phyloP scores from a whole-genome alignment of 2,888 invertebrate species.

The Orthosia gracilis region DNA sequence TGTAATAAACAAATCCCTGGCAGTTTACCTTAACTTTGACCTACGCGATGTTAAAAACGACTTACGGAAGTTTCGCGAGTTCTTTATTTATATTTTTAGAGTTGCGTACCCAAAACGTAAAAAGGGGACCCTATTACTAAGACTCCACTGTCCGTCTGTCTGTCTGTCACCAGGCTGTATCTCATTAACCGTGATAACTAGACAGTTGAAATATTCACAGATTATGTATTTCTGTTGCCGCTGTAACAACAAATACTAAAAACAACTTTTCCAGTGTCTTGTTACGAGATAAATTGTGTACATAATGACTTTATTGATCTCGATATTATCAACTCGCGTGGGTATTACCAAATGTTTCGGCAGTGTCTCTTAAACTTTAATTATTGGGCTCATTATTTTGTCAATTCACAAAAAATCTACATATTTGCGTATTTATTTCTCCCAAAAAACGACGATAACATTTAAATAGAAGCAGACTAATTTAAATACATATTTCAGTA shows the following conservation, averaged over 20 bases:
- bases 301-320: not conserved
- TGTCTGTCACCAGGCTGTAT: no score
- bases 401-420: not conserved
- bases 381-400: not conserved
- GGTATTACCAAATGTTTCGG: not conserved
- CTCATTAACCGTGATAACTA: no score
- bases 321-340: not conserved
- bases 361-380: not conserved
- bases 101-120: no score
- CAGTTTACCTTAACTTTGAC: conserved; percentile 22
- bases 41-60: conserved; percentile 9
- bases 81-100: not conserved
- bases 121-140: no score
- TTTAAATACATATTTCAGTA: conserved; percentile 42
- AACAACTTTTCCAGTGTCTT: not conserved
- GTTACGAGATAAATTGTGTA: not conserved
- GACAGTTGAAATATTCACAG: no score
- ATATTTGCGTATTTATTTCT: not conserved
- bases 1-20: conserved; percentile 20
- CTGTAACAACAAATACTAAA: no score
- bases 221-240: no score
- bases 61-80: not conserved
- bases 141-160: no score
- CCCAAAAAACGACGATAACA: not conserved
- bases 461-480: conserved; percentile 19